These are phyloP conservation scores for Podarcis siculus DNA, from an alignment of 2,797 vertebrate species.

Conservation along the genomic window DNA sequence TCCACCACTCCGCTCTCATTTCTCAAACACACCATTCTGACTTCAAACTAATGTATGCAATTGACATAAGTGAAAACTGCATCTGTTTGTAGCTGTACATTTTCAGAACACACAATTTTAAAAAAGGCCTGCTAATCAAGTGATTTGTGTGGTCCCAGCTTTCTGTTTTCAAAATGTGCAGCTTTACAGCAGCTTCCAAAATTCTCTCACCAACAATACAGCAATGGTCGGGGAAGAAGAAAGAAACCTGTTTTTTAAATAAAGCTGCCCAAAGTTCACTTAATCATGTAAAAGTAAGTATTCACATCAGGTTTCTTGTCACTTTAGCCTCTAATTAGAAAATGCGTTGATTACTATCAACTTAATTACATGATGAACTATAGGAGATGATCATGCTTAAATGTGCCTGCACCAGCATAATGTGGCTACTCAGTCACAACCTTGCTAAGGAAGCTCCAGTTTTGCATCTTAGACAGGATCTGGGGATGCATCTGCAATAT, in stretches of 20 bases:
- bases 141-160: background rate
- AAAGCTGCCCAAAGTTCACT: no score
- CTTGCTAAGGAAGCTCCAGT: background rate
- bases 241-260: no score
- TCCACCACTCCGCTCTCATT: no score
- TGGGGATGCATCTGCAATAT: no score
- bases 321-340: background rate
- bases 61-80: no score
- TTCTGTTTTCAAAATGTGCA: background rate
- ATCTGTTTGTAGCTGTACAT: no score
- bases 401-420: background rate
- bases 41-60: no score
- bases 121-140: background rate
- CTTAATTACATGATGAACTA: background rate
- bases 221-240: background rate
- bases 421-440: background rate
- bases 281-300: no score
- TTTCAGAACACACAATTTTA: background rate
- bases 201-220: background rate
- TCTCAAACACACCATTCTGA: no score
- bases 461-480: no score
- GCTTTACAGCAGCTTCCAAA: background rate
- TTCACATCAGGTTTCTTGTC: no score
- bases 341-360: background rate
- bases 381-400: background rate